Base-by-base conservation (phyloP, 2,888 invertebrate genomes). In the Falcaria lacertinaria region DNA sequence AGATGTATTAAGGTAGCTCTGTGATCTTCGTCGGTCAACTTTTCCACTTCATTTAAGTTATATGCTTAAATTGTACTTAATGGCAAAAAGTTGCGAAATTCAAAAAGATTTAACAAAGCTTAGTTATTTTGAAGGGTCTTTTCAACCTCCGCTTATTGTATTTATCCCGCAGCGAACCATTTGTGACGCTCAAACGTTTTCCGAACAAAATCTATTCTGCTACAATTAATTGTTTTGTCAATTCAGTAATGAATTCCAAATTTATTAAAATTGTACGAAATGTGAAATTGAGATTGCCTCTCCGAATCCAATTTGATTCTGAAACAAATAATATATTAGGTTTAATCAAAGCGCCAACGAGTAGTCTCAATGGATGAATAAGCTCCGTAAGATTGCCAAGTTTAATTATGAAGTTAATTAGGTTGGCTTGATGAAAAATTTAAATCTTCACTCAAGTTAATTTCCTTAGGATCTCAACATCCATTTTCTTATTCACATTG, bases 1-100 rank as follows among this genome's bases (percentile, higher is more conserved):
- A 19, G 19, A 3, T 19, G 19, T 19, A 19, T 6, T 19, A 19
- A 19, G 19, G 11, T 11, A 28, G 7, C 11, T 11, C 11, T 28
- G 28, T 11, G 11, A 28, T 11, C 11, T 28, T 15, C 37, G 22
- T 7, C 15, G 80, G 84, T 80, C 80, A 86, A 87, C 83, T 87
- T 87, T 84, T 81, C 82, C 79, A 84, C 86, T 88, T 88, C 85
- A 87, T 87, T 88, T 86, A 86, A 87, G 83, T 88, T 87, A 77
- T 76, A 73, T 80, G 75, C 84, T 87, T 83, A 86, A 84, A 83
- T 80, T 78, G 80, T 80, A 80, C 80, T 74, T 81, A 84, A 88
- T 82, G 82, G 79, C 74, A 68, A 69, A 82, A 87, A 86, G 82
- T 88, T 86, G 62, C 74, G 55, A 68, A 79, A 76, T 82, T 80